These are phyloP conservation scores for Orussus abietinus DNA, from an alignment of 1,140 invertebrate genomes.

Conservation along the genomic window DNA sequence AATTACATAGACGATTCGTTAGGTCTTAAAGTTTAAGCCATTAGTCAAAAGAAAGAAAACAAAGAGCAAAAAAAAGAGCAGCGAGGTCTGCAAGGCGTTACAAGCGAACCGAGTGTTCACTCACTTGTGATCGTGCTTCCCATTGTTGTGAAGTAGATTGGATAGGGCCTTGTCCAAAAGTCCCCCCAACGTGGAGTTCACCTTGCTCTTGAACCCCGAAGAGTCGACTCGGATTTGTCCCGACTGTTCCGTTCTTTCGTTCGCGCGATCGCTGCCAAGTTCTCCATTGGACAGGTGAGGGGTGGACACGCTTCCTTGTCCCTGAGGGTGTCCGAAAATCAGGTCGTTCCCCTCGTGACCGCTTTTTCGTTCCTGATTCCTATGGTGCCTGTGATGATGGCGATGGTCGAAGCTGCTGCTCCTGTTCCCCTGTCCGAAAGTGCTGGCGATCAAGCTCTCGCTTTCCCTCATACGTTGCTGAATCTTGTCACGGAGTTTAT, in stretches of 20 bases:
- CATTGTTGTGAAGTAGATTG: slow-evolving; percentile 45
- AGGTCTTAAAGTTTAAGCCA: too few relatives aligned
- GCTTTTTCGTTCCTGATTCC: slow-evolving; percentile 4
- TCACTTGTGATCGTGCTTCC: slow-evolving; percentile 49
- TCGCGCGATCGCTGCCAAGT: slow-evolving; percentile 5
- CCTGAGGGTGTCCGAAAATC: neutral
- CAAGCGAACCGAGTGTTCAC: neutral
- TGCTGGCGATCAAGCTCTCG: slow-evolving; percentile 44
- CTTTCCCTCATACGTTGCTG: slow-evolving; percentile 50
- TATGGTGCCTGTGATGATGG: slow-evolving; percentile 9
- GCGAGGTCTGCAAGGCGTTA: too few relatives aligned
- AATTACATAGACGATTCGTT: too few relatives aligned
- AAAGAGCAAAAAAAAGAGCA: too few relatives aligned
- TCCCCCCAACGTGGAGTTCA: slow-evolving; percentile 35
- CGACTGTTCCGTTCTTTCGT: neutral
- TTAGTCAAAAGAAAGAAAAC: slow-evolving; percentile 4
- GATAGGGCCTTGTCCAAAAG: slow-evolving; percentile 46
- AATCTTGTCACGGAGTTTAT: slow-evolving; percentile 49
- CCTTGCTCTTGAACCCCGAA: slow-evolving; percentile 34
- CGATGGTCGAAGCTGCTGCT: slow-evolving; percentile 9
- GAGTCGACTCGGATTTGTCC: slow-evolving; percentile 16
- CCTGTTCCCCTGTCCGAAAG: slow-evolving; percentile 35
- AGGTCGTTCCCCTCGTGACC: neutral
- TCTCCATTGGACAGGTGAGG: too few relatives aligned
- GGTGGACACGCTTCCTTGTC: too few relatives aligned